Conservation (phyloP, 2,113 vertebrate species). For the Tiliqua scincoides region DNA sequence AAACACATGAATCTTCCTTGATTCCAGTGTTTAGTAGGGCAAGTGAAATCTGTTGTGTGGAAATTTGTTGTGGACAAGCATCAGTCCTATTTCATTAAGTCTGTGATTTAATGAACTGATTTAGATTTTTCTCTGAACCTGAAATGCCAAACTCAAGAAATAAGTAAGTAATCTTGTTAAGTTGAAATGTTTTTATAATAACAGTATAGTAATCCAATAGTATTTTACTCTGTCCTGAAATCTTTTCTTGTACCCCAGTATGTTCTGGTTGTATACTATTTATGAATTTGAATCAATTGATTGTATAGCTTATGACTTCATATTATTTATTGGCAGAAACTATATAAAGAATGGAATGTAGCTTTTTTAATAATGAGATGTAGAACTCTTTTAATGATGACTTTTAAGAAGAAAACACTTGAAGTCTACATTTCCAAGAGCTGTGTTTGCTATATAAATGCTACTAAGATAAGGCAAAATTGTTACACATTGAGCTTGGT, state of each 20-base stretch:
- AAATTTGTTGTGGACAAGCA: conserved; percentile 23
- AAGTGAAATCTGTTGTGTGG: no score
- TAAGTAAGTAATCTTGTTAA: conserved; percentile 9
- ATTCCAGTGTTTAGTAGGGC: not conserved
- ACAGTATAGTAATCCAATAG: not conserved
- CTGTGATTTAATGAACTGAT: not conserved
- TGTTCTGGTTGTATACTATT: not conserved
- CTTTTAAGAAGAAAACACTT: not conserved
- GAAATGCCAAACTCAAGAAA: not conserved
- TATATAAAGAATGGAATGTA: conserved; percentile 18
- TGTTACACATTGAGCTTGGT: not conserved
- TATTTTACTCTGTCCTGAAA: not conserved
- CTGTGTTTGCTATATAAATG: not conserved
- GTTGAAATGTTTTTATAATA: not conserved
- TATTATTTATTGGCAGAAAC: conserved; percentile 19
- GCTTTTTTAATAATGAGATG: conserved; percentile 18
- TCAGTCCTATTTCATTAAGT: not conserved
- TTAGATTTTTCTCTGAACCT: conserved; percentile 1
- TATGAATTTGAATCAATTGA: conserved; percentile 15
- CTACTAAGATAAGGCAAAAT: conserved; percentile 1
- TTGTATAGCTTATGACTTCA: conserved; percentile 8
- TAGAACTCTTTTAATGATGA: not conserved
- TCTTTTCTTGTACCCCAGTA: not conserved
- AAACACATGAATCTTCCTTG: conserved; percentile 8
- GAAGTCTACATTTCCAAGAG: conserved; percentile 12